Conservation (phyloP, 2,113 vertebrate genomes). For the Psephotus haematonotus region DNA sequence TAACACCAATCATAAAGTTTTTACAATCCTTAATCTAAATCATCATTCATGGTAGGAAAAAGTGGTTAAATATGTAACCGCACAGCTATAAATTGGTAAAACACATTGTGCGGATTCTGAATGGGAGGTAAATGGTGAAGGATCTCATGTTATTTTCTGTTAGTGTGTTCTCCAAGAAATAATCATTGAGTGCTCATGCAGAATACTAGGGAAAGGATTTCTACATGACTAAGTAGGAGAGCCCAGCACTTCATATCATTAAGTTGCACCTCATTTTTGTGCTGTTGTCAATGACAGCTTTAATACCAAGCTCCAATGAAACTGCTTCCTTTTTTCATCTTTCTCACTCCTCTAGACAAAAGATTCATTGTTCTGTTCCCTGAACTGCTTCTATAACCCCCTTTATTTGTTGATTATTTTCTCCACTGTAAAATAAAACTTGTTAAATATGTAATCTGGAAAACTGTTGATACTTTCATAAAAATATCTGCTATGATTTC, state of each 20-base stretch:
- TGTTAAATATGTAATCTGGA: not conserved
- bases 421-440: not conserved
- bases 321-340: not conserved
- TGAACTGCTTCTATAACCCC: not conserved
- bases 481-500: not conserved
- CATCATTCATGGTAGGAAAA: not conserved
- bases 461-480: not conserved
- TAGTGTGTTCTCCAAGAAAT: not conserved
- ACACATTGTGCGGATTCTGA: not conserved
- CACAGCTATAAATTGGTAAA: not conserved
- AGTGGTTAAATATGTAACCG: not conserved
- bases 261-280: not conserved
- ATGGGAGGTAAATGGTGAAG: not conserved
- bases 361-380: not conserved
- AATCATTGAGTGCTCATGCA: not conserved
- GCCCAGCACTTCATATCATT: not conserved
- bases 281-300: not conserved
- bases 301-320: not conserved
- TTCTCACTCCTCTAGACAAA: not conserved
- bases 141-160: not conserved
- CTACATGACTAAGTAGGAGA: not conserved
- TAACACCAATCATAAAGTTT: not conserved
- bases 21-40: not conserved
- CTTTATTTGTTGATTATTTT: slow-evolving; percentile 8
- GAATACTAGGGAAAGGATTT: not conserved